A percentile compares a stretch with the other conserved stretches of the same genome.
phyloP scores from a whole-genome alignment of 2,113 vertebrate species.

The Choloepus hoffmanni region DNA sequence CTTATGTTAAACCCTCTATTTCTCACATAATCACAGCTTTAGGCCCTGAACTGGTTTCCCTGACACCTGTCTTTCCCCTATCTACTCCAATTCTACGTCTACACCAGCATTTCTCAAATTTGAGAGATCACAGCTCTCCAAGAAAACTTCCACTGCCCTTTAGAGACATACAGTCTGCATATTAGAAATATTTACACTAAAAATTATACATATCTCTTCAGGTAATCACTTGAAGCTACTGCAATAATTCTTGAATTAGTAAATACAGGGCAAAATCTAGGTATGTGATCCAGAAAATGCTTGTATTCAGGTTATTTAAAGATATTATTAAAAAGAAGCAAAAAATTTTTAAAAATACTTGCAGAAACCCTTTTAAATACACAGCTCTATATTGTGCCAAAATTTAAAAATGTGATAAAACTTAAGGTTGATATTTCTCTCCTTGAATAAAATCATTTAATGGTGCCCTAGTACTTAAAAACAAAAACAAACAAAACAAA shows the following conservation, averaged over 20 bases:
- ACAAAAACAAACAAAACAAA: not conserved
- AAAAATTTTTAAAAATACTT: not conserved
- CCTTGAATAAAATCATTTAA: not conserved
- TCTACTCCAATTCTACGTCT: not conserved
- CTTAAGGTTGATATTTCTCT: not conserved
- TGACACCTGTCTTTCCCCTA: not conserved
- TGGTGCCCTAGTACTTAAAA: not conserved
- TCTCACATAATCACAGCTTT: not conserved
- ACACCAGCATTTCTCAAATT: slow-evolving; percentile 3
- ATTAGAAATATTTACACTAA: not conserved
- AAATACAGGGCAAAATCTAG: slow-evolving; percentile 20
- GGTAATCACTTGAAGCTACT: not conserved
- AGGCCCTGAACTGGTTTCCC: not conserved
- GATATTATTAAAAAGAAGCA: not conserved
- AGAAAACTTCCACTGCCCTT: not conserved
- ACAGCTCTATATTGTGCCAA: not conserved
- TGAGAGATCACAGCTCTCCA: not conserved
- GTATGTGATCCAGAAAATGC: not conserved
- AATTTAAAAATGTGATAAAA: slow-evolving; percentile 1
- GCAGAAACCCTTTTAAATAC: not conserved
- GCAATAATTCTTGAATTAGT: not conserved
- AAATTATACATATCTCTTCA: not conserved
- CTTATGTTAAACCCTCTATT: not conserved
- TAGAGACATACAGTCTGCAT: not conserved
- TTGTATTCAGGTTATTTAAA: not conserved